Evolutionary conservation across 2,113 vertebrate genomes (phyloP).

Genomic region (Tetraodon nigroviridis): DNA sequence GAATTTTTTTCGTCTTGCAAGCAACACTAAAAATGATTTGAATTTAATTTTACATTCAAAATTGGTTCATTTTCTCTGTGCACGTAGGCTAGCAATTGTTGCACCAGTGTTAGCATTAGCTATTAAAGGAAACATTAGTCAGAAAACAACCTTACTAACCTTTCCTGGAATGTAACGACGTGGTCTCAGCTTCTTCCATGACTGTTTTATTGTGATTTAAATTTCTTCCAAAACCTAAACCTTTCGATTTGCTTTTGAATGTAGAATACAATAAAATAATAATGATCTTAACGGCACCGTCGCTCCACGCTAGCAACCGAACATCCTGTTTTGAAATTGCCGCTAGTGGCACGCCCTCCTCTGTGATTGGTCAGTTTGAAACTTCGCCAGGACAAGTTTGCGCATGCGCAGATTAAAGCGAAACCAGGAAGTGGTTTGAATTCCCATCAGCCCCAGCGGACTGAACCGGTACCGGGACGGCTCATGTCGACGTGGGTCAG

Average conservation of each 20-base stretch:
- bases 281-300: background rate
- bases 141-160: constrained; percentile 30
- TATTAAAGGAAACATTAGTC: background rate
- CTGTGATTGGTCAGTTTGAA: constrained; percentile 55
- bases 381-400: background rate
- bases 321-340: constrained; percentile 48
- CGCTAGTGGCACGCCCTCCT: background rate
- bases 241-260: background rate
- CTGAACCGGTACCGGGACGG: too few species aligned
- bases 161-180: constrained; percentile 37
- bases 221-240: background rate
- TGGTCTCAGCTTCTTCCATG: constrained; percentile 48
- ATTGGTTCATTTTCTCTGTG: background rate
- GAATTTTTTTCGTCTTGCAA: too few species aligned
- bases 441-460: too few species aligned
- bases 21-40: background rate
- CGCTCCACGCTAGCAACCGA: background rate
- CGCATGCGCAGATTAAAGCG: constrained; percentile 16
- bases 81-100: background rate
- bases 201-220: background rate
- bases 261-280: too few species aligned
- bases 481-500: too few species aligned
- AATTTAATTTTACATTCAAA: too few species aligned
- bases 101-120: background rate
- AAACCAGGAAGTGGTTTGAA: too few species aligned